phyloP scores from a whole-genome alignment of 2,888 invertebrate genomes.

The Yponomeuta malinellus region DNA sequence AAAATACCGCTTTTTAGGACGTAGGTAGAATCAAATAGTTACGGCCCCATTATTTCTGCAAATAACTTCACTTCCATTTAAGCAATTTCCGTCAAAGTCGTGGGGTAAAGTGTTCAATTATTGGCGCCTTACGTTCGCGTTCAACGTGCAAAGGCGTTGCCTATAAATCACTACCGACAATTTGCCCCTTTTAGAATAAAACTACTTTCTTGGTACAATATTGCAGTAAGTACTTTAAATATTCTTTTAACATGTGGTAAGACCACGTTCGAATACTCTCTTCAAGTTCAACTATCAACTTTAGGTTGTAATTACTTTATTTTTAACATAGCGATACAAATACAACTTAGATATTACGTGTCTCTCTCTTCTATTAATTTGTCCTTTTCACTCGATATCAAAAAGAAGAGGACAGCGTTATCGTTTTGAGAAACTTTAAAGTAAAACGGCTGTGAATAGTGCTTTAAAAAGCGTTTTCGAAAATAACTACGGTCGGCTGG shows the following conservation, averaged over 20 bases:
- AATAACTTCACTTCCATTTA: not conserved
- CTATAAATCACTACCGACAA: slow-evolving; percentile 3
- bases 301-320: too few species aligned
- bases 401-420: not conserved
- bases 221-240: not conserved
- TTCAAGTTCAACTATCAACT: too few species aligned
- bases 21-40: not conserved
- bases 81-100: not conserved
- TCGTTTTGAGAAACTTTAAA: not conserved
- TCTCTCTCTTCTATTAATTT: not conserved
- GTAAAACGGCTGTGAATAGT: not conserved
- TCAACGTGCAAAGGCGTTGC: not conserved
- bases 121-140: not conserved
- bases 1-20: too few species aligned
- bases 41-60: not conserved
- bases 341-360: not conserved
- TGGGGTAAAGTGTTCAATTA: not conserved
- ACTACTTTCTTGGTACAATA: not conserved
- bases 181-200: not conserved
- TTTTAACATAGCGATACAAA: too few species aligned
- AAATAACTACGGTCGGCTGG: not conserved
- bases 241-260: not conserved
- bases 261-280: not conserved
- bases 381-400: not conserved
- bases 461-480: not conserved